Evolutionary conservation across 1,140 invertebrate genomes (phyloP), one percentile per base, ranked within the genome.

Genomic region (Heterodera schachtii): DNA sequence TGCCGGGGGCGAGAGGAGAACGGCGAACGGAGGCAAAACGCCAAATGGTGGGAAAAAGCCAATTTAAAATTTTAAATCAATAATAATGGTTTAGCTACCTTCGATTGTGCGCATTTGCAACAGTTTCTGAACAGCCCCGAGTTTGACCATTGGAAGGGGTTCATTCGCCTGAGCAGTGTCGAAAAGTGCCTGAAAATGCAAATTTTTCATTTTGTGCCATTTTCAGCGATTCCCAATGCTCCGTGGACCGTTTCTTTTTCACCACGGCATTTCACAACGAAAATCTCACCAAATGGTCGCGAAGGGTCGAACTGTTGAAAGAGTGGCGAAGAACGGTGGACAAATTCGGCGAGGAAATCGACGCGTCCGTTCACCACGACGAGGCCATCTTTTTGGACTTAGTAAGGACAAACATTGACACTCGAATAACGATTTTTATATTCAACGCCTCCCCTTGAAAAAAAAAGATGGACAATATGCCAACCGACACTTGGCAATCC

Each of bases 401-500:
- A 69, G 91, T 91, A 75, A 64, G 57, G 31, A 31, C 31, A 31
- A 31, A 31, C 31, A 64, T 64, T 52, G 49, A 2, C 13, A 64
- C 19, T 64, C 11, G 13, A 89, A 91, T 6, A 85, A 85, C 11
- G 41, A 89, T 91, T 64, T 81, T 90, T 44, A 87, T 11, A 4
- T 60, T 60, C 19, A 60, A 19, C 49, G 31, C 1, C 31, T 52
- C 49, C 11, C 6, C 11, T 60, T 60, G 57, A 60, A 9, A 9
- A 60, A 60, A 60, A 60, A 71, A 71, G 69, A 71, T 71, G 69
- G 44, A 71, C 69, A 71, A 71, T 6, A 71, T 71, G 77, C 82
- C 91, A n/a, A 88, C 88, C 2, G 90, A 91, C 80, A 91, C 90
- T 11, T 85, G 91, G 71, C 90, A 91, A 76, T 87, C 88, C 5